Percentiles rank a stretch among this genome's conserved stretches.
These are phyloP conservation scores for Graptemys geographica DNA, from an alignment of 2,797 vertebrate genomes.

Conservation along the genomic window DNA sequence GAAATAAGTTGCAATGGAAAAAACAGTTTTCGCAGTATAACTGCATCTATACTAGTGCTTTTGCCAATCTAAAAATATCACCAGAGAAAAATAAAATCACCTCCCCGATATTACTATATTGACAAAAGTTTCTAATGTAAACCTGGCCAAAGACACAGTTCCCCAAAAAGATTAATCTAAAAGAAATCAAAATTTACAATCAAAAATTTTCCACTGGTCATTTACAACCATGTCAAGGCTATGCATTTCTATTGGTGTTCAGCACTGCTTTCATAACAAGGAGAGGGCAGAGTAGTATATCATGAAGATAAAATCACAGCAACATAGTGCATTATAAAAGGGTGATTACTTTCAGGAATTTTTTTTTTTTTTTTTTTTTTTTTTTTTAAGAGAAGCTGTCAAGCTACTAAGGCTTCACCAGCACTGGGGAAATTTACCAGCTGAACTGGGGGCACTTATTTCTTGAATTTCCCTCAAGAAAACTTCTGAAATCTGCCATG, in stretches of 20 bases:
- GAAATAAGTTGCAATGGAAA: neutral
- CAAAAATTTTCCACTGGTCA: neutral
- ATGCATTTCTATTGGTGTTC: neutral
- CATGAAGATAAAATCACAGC: neutral
- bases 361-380: neutral
- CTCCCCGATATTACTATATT: neutral
- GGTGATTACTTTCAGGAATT: neutral
- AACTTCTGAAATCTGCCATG: neutral
- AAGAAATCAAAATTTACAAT: neutral
- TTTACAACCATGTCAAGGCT: neutral
- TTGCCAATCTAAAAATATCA: neutral
- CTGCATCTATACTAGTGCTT: fast-evolving
- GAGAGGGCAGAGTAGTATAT: neutral
- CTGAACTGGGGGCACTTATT: neutral
- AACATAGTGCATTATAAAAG: neutral
- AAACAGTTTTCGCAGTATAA: neutral
- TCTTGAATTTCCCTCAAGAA: neutral
- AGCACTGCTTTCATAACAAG: neutral
- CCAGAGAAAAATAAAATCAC: neutral
- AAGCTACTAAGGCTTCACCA: neutral
- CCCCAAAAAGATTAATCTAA: neutral
- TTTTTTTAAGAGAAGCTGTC: neutral
- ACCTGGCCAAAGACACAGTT: neutral
- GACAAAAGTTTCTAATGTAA: neutral
- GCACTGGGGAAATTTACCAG: neutral